Evolutionary conservation across 1,140 invertebrate species (phyloP), one percentile per base, ranked within the genome.

Genomic region (Zelostemma sp.): DNA sequence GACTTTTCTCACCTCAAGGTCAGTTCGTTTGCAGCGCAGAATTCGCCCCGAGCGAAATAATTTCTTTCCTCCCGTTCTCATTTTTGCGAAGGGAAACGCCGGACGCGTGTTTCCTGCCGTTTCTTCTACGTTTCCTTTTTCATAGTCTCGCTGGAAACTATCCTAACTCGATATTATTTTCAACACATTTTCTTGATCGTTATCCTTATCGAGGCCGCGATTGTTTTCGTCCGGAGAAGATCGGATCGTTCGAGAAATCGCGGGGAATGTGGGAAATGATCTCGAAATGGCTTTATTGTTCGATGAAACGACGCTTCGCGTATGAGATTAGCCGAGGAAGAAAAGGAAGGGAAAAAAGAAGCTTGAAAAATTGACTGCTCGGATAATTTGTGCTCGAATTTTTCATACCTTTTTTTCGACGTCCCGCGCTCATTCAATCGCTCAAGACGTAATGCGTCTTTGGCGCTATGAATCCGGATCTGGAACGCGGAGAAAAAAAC

Each of bases 401-500:
- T 38, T 14, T 38, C 35, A 14, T 38, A 11, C 11, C 1, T 38
- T 14, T 11, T 11, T 38, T n/a, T 3, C n/a, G 3, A 2, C 35
- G 35, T 38, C 3, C 9, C 21, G 3, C 21, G 21, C 8, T 25
- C 8, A 25, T 38, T 38, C 35, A 14, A n/a, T 38, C 48, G 43
- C 31, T 45, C 17, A 19, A 8, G 11, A 48, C 16, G 3, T n/a
- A 15, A 1, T 12, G 25, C 38, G 25, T 21, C 28, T 68, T 51
- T 53, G 18, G 16, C 14, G 47, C 41, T 31, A 35, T 18, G 38
- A 50, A 45, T 19, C 57, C 18, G 46, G 59, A 16, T 53, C 50
- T 43, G 69, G 57, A 58, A 51, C 57, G 47, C 49, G 51, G 68
- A 31, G 61, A 72, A 69, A 73, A 76, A 76, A 68, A 74, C 68